Conservation (phyloP, 1,140 invertebrate species). For the Drosophila elegans region DNA sequence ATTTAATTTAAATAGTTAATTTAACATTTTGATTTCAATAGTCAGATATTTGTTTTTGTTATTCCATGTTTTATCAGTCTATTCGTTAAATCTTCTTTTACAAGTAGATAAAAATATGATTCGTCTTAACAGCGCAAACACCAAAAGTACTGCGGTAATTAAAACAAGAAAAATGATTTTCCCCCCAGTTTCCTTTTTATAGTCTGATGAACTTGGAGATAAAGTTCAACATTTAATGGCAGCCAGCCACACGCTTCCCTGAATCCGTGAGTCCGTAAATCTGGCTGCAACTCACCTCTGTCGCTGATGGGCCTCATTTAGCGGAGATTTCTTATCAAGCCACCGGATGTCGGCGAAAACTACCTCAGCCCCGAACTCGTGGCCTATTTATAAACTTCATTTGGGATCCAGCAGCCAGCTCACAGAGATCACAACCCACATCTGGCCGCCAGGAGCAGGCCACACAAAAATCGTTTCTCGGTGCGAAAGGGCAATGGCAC, state of each 20-base stretch:
- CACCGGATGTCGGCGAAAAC: constrained; percentile 36
- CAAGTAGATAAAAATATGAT: no score
- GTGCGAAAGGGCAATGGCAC: constrained; percentile 24
- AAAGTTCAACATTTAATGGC: constrained; percentile 9
- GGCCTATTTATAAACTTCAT: constrained; percentile 47
- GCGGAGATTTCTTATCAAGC: constrained; percentile 43
- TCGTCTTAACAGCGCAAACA: neutral
- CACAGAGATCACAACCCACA: constrained; percentile 15
- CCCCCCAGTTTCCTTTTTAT: constrained; percentile 6
- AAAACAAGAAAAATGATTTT: constrained; percentile 1
- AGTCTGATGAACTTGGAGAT: constrained; percentile 21
- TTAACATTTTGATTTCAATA: no score
- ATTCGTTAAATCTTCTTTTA: no score
- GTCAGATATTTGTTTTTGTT: no score
- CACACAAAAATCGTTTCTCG: constrained; percentile 11
- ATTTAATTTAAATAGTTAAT: no score
- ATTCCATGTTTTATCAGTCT: no score
- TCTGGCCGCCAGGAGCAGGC: constrained; percentile 29
- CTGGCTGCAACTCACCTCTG: constrained; percentile 30
- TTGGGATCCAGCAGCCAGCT: constrained; percentile 1
- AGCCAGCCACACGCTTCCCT: neutral
- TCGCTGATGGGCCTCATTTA: constrained; percentile 52
- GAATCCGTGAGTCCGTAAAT: neutral
- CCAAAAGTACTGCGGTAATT: no score
- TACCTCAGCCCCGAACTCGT: constrained; percentile 29